These are phyloP conservation scores for Mastacembelus armatus DNA, from an alignment of 2,797 vertebrate species.

Conservation along the genomic window DNA sequence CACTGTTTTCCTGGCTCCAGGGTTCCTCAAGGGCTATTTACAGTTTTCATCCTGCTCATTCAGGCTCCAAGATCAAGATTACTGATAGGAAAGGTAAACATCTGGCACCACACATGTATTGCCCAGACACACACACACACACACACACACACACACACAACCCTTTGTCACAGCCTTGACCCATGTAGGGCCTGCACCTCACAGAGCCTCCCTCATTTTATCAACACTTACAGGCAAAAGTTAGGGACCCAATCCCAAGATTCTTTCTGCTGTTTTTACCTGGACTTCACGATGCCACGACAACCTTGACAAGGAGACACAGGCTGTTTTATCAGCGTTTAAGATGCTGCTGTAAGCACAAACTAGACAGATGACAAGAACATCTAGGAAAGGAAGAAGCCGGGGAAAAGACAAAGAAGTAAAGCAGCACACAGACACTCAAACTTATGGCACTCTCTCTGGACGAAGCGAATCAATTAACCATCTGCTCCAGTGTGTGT, in stretches of 20 bases:
- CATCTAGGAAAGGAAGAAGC: not conserved
- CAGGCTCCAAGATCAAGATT: conserved; percentile 64
- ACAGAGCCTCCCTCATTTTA: conserved; percentile 20
- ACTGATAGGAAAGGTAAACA: conserved; percentile 71
- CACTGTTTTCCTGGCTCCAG: conserved; percentile 59
- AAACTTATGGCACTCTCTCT: conserved; percentile 48
- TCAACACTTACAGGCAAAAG: conserved; percentile 33
- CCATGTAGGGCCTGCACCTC: conserved; percentile 5
- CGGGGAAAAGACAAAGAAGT: conserved; percentile 15
- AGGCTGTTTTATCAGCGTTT: not conserved
- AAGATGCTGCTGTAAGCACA: conserved; percentile 35
- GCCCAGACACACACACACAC: no score
- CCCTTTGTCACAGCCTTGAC: conserved; percentile 35
- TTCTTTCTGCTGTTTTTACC: conserved; percentile 36
- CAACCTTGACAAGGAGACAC: conserved; percentile 25
- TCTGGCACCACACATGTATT: conserved; percentile 39
- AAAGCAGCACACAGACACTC: conserved; percentile 57
- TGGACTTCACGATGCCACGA: conserved; percentile 41
- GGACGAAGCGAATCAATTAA: conserved; percentile 67
- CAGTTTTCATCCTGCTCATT: conserved; percentile 68
- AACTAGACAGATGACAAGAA: conserved; percentile 25
- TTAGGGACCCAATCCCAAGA: conserved; percentile 23
- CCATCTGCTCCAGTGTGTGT: conserved; percentile 68
- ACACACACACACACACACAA: conserved; percentile 18
- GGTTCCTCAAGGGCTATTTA: conserved; percentile 69